Evolutionary conservation across 2,888 invertebrate species (phyloP), one percentile per base, ranked within the genome.

Genomic region (Melanostoma mellinum): DNA sequence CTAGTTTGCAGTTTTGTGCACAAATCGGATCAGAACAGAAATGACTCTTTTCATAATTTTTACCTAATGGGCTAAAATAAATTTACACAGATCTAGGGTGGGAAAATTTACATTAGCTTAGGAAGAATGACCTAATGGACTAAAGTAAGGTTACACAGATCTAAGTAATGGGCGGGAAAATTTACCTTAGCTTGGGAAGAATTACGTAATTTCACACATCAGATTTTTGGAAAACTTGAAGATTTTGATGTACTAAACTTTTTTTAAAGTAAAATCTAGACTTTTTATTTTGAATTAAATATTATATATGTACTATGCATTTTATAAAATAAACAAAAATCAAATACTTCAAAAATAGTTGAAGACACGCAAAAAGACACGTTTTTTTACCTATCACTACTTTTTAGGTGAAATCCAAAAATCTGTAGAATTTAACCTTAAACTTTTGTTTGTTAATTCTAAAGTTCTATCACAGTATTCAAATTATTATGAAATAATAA

Each of bases 21-120:
- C 2, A 46, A 46, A 46, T 46, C 6, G 46, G 46, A 20, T 46
- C 46, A 46, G 46, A 46, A 46, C 46, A 46, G 46, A 46, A 46
- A 46, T 20, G 46, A 46, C 20, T 46, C 46, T 46, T 46, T 46
- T 46, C 46, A 46, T 46, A 20, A 46, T 46, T 46, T 46, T 46
- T 46, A 10, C 46, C 46, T 46, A 46, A 20, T 46, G 46, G 9
- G 20, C 44, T 46, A 10, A 46, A 4, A 10, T 46, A 46, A 46
- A 46, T 46, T 46, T 10, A 46, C 44, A 46, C 8, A 46, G 44
- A 46, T 20, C 20, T 20, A 20, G 20, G 10, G 46, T 20, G 46
- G 46, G 20, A 46, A 46, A 46, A 46, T 46, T 20, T 46, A 46
- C 46, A 4, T 46, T 20, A 46, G 46, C 46, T 20, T 46, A 46